phyloP scores from a whole-genome alignment of 2,113 vertebrate species.

The Dascyllus trimaculatus region DNA sequence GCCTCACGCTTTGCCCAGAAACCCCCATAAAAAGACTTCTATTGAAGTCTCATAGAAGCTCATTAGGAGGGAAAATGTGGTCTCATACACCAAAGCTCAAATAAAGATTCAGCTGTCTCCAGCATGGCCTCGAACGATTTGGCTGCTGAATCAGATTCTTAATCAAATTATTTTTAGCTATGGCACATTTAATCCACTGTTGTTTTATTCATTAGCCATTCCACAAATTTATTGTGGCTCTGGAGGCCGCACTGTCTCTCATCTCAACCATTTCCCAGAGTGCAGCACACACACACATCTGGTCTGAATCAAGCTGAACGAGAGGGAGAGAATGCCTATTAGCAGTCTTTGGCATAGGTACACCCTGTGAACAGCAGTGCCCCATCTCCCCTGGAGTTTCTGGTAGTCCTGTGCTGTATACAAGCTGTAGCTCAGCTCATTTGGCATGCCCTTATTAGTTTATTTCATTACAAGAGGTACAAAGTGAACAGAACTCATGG shows the following conservation, averaged over 20 bases:
- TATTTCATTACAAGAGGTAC: slow-evolving; percentile 45
- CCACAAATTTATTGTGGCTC: slow-evolving; percentile 74
- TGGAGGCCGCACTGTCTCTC: slow-evolving; percentile 69
- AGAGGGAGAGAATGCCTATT: slow-evolving; percentile 65
- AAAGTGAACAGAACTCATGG: slow-evolving; percentile 37
- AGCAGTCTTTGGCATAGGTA: slow-evolving; percentile 69
- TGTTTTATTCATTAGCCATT: slow-evolving; percentile 80
- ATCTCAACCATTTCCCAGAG: slow-evolving; percentile 73
- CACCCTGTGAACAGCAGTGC: slow-evolving; percentile 40
- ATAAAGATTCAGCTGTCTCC: slow-evolving; percentile 72
- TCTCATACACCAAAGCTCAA: slow-evolving; percentile 47
- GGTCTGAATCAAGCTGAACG: slow-evolving; percentile 63
- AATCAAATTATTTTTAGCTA: slow-evolving; percentile 79
- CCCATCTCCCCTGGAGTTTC: slow-evolving; percentile 61
- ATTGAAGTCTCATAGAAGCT: slow-evolving; percentile 49
- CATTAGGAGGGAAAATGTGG: slow-evolving; percentile 71
- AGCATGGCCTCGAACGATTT: slow-evolving; percentile 55
- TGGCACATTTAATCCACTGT: slow-evolving; percentile 77
- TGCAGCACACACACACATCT: slow-evolving; percentile 73
- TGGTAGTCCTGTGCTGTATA: slow-evolving; percentile 32
- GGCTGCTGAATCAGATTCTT: slow-evolving; percentile 61
- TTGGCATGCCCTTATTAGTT: slow-evolving; percentile 63
- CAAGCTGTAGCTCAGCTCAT: slow-evolving; percentile 18
- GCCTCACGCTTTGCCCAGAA: slow-evolving; percentile 62
- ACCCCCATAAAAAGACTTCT: slow-evolving; percentile 60